Conservation (phyloP, 2,888 invertebrate genomes). For the Ornithoptera priamus region DNA sequence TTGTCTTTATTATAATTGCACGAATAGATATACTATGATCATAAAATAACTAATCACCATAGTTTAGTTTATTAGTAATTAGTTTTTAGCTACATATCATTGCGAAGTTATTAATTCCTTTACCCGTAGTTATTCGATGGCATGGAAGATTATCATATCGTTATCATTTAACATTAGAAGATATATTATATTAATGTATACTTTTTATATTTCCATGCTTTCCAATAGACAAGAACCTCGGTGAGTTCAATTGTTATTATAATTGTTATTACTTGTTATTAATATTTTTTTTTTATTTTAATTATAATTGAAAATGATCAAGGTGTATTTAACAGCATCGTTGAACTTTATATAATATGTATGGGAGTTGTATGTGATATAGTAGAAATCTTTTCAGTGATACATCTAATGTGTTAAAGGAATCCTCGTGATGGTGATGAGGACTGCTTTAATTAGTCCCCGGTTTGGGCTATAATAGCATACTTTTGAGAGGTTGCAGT, state of each 20-base stretch:
- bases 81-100: no score
- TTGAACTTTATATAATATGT: no score
- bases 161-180: constrained; percentile 21
- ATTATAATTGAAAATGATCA: no score
- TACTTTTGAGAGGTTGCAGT: no score
- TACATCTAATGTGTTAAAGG: no score
- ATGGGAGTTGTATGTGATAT: no score
- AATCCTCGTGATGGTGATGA: no score
- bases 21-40: no score
- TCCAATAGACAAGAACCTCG: constrained; percentile 75
- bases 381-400: no score
- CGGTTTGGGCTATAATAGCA: no score
- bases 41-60: background rate
- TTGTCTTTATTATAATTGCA: background rate
- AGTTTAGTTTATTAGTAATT: background rate
- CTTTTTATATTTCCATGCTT: constrained; percentile 66
- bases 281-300: background rate
- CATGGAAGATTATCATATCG: constrained; percentile 7
- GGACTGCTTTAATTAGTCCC: no score
- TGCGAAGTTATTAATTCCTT: background rate
- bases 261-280: background rate
- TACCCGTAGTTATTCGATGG: background rate
- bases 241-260: constrained; percentile 56
- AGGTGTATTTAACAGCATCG: no score
- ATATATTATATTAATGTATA: constrained; percentile 34